Conservation (phyloP, 2,797 vertebrate species). For the Chromobotia macracanthus region DNA sequence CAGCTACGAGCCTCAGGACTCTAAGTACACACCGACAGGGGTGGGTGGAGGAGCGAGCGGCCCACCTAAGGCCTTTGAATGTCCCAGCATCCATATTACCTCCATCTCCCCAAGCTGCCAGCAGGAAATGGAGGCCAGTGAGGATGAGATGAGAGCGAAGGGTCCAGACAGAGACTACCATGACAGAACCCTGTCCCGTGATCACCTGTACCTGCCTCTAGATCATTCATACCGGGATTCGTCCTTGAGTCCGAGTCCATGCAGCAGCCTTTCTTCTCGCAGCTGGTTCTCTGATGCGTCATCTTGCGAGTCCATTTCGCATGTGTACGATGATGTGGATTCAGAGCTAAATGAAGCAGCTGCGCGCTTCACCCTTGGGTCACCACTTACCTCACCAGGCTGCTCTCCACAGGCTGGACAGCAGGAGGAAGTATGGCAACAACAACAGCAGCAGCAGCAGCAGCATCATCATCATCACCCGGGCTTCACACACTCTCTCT, state of each 20-base stretch:
- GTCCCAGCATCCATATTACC: constrained; percentile 98
- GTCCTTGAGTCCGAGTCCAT: constrained; percentile 95
- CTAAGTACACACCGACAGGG: constrained; percentile 82
- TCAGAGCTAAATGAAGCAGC: constrained; percentile 97
- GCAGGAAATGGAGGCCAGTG: constrained; percentile 89
- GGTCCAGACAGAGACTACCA: constrained; percentile 90
- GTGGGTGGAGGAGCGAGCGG: constrained; percentile 72
- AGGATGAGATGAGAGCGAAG: constrained; percentile 84
- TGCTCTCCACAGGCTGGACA: constrained; percentile 85
- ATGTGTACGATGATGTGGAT: constrained; percentile 96
- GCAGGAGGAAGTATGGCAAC: constrained; percentile 90
- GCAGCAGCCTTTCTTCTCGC: constrained; percentile 96
- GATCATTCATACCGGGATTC: constrained; percentile 94
- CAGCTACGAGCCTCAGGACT: constrained; percentile 79
- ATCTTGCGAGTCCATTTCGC: constrained; percentile 96
- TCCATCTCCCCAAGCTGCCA: constrained; percentile 99
- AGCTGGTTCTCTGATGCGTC: constrained; percentile 99
- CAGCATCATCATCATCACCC: constrained; percentile 75
- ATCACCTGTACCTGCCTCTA: constrained; percentile 96
- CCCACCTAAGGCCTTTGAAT: constrained; percentile 92
- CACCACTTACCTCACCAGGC: constrained; percentile 90
- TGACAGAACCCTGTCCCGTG: constrained; percentile 89
- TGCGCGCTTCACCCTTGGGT: constrained; percentile 91
- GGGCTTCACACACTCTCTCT: constrained; percentile 71
- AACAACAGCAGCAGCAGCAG: constrained; percentile 72